A percentile compares a stretch with the other conserved stretches of the same genome.
Evolutionary conservation across 2,113 vertebrate genomes (phyloP).

Genomic region (human (Homo sapiens)): GRCh38 chr11:45304001-45304500

Average conservation of each 20-base stretch:
- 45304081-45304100: background rate
- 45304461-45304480: background rate
- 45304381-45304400: background rate
- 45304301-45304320: accelerated
- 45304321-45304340: background rate
- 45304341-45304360: background rate
- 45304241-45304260: too few species aligned
- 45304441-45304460: too few species aligned
- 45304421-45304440: too few species aligned
- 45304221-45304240: background rate
- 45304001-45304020: background rate
- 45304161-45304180: background rate
- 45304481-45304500: background rate
- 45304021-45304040: background rate
- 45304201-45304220: accelerated
- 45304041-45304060: background rate
- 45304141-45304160: background rate
- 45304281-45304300: accelerated
- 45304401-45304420: background rate
- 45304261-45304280: background rate
- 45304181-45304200: background rate
- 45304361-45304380: background rate
- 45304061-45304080: background rate
- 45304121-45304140: background rate
- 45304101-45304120: background rate